phyloP scores from a whole-genome alignment of 2,797 vertebrate genomes.

The Parauchenoglanis ngamensis region DNA sequence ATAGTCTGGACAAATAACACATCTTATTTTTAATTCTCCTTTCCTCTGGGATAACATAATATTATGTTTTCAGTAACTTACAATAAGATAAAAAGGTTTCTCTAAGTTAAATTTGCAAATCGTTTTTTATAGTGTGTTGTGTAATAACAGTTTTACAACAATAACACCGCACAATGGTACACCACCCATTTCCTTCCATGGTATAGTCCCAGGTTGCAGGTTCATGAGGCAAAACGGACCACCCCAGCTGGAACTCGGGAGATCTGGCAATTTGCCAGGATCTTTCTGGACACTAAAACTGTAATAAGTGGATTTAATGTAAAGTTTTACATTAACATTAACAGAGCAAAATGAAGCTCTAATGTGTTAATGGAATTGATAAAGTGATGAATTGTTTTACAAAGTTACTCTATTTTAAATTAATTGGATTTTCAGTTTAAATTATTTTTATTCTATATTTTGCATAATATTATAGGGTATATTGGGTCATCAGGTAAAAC shows the following conservation, averaged over 20 bases:
- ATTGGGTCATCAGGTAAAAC: not conserved
- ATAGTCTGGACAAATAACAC: no score
- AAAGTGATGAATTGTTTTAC: no score
- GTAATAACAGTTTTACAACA: not conserved
- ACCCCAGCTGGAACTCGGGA: not conserved
- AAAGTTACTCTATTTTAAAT: not conserved
- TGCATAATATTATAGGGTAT: not conserved
- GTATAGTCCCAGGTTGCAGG: not conserved
- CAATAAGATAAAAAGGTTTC: no score
- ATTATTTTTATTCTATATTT: not conserved
- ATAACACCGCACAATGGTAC: not conserved
- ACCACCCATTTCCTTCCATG: slow-evolving; percentile 15
- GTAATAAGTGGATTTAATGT: no score
- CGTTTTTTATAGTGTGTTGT: no score
- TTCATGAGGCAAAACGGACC: not conserved
- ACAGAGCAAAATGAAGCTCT: not conserved
- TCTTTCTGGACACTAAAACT: no score
- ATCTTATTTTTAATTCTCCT: no score
- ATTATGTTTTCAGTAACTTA: not conserved
- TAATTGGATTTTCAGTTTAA: not conserved
- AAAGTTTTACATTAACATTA: not conserved
- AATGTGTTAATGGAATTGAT: no score
- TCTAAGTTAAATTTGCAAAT: no score
- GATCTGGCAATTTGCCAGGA: not conserved
- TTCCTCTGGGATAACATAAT: not conserved